Conservation (phyloP, 2,888 invertebrate genomes). For the Epinotia nisella region DNA sequence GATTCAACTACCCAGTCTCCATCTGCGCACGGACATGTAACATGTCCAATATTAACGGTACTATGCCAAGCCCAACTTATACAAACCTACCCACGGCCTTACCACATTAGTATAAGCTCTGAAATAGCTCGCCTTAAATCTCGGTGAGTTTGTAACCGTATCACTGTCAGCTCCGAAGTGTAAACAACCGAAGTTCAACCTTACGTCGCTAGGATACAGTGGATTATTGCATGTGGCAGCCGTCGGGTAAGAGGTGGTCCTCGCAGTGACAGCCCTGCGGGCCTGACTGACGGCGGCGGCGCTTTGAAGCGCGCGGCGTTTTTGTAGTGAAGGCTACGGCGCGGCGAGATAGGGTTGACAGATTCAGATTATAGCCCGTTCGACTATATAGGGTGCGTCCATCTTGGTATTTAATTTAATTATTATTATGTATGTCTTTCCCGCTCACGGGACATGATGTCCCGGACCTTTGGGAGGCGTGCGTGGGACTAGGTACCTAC, state of each 20-base stretch:
- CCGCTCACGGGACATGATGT: no score
- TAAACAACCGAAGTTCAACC: slow-evolving; percentile 1
- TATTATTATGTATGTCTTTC: no score
- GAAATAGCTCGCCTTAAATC: not conserved
- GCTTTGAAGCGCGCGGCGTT: slow-evolving; percentile 49
- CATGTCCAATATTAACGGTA: slow-evolving; percentile 16
- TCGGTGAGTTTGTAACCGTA: not conserved
- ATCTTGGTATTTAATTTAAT: not conserved
- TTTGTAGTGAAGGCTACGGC: slow-evolving; percentile 51
- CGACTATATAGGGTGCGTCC: not conserved
- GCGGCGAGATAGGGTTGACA: slow-evolving; percentile 51
- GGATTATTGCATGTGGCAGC: not conserved
- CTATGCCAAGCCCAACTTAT: not conserved
- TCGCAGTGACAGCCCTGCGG: slow-evolving; percentile 51
- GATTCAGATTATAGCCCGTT: slow-evolving; percentile 51
- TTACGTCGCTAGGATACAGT: not conserved
- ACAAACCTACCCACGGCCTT: not conserved
- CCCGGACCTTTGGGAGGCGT: no score
- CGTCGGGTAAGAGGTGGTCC: slow-evolving; percentile 15
- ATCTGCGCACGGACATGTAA: not conserved
- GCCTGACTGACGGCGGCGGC: slow-evolving; percentile 52
- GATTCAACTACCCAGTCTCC: no score
- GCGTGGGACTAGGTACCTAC: no score
- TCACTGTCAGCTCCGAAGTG: not conserved
- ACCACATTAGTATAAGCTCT: not conserved